These are phyloP conservation scores for Drosophila kikkawai DNA, from an alignment of 1,140 invertebrate genomes.

Conservation along the genomic window DNA sequence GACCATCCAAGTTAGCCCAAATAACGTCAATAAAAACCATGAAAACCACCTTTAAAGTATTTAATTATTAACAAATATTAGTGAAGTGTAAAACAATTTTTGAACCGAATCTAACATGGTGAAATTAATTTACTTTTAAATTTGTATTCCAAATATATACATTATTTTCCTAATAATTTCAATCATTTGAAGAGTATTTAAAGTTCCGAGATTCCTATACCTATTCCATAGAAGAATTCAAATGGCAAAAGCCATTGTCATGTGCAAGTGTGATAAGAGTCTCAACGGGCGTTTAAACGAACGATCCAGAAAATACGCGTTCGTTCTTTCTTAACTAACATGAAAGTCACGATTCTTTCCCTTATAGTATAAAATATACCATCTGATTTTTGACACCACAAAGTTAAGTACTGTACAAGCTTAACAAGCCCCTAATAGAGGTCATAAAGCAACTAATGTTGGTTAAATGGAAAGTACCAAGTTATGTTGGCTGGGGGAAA, in stretches of 20 bases:
- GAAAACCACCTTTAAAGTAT: background rate
- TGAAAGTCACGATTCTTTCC: conserved; percentile 4
- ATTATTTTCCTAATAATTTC: background rate
- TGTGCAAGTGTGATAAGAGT: conserved; percentile 32
- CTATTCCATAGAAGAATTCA: conserved; percentile 13
- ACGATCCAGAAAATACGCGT: conserved; percentile 29
- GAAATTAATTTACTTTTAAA: background rate
- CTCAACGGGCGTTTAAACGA: conserved; percentile 19
- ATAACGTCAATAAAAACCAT: conserved; percentile 2
- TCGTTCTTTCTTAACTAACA: conserved; percentile 15
- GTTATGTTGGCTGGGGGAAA: background rate
- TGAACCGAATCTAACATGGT: too few relatives aligned
- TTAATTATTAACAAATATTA: background rate
- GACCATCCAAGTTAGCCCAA: conserved; percentile 1
- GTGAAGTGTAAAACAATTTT: too few relatives aligned
- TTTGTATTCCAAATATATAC: background rate
- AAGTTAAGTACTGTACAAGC: background rate
- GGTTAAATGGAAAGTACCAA: conserved; percentile 38
- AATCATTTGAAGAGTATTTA: background rate
- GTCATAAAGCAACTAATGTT: conserved; percentile 3
- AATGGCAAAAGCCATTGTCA: conserved; percentile 26
- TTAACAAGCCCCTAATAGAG: background rate
- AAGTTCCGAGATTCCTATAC: background rate
- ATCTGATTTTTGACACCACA: background rate
- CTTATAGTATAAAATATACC: background rate